Conservation (phyloP, 1,140 invertebrate genomes). For the Aradophagus sp. region DNA sequence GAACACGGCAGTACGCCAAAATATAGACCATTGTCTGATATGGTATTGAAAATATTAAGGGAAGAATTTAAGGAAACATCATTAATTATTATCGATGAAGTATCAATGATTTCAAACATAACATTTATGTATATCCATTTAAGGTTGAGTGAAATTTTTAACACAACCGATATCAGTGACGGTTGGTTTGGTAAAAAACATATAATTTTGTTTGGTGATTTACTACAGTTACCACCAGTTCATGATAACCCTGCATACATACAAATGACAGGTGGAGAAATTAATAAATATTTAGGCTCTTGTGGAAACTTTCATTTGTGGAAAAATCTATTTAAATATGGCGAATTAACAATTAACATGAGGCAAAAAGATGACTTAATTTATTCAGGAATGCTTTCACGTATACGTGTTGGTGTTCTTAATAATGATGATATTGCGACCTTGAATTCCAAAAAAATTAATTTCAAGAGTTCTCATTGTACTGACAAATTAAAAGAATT, state of each 20-base stretch:
- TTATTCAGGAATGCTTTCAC: neutral
- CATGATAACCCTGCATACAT: too few relatives aligned
- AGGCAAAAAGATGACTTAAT: neutral
- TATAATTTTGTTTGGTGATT: too few relatives aligned
- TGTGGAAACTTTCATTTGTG: neutral
- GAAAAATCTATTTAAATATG: neutral
- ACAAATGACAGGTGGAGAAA: too few relatives aligned
- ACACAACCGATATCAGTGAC: too few relatives aligned
- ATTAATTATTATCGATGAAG: constrained; percentile 1
- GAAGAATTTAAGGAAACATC: neutral
- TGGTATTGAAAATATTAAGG: constrained; percentile 7
- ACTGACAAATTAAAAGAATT: neutral
- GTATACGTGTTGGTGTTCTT: neutral
- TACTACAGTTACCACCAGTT: too few relatives aligned
- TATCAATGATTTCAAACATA: too few relatives aligned
- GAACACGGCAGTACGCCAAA: constrained; percentile 31
- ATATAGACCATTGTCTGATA: constrained; percentile 37
- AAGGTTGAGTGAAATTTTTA: too few relatives aligned
- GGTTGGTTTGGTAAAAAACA: too few relatives aligned
- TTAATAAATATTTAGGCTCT: neutral
- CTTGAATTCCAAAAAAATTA: neutral
- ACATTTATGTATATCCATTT: too few relatives aligned
- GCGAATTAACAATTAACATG: neutral
- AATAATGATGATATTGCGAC: neutral
- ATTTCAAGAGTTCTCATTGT: neutral